Conservation (phyloP, 2,797 vertebrate genomes). For the Syngnathus rostellatus region DNA sequence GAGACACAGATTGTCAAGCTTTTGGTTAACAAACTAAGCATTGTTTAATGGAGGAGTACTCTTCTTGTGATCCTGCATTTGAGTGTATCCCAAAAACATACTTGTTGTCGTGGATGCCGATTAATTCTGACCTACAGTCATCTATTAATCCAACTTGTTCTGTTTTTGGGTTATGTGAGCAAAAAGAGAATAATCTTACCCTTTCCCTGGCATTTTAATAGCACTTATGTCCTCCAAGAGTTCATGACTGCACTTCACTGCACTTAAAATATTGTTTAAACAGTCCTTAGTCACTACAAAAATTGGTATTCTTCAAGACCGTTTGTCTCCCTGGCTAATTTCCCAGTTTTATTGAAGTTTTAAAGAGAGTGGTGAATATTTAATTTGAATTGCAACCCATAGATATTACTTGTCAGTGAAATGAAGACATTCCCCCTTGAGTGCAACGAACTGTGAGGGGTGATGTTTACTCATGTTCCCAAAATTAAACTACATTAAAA, state of each 20-base stretch:
- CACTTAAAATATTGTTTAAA: not conserved
- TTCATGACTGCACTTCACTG: not conserved
- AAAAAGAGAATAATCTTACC: slow-evolving; percentile 5
- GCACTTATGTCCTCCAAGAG: slow-evolving; percentile 10
- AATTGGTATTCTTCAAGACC: not conserved
- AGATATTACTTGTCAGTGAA: slow-evolving; percentile 19
- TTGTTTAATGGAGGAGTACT: not conserved
- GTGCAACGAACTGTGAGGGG: slow-evolving; percentile 11
- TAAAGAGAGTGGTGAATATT: slow-evolving; percentile 18
- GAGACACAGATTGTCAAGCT: not conserved
- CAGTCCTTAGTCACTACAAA: not conserved
- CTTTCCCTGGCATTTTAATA: slow-evolving; percentile 7
- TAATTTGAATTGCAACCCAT: not conserved
- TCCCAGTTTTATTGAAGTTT: slow-evolving; percentile 13
- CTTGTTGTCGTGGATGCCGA: slow-evolving; percentile 19
- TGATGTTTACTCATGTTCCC: slow-evolving; percentile 20
- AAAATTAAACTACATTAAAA: slow-evolving; percentile 18
- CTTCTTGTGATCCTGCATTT: not conserved
- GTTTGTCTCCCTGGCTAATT: slow-evolving; percentile 10
- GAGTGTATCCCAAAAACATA: slow-evolving; percentile 1
- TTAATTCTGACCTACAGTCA: slow-evolving; percentile 43
- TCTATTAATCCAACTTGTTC: slow-evolving; percentile 40
- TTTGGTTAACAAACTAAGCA: not conserved
- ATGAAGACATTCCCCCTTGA: slow-evolving; percentile 26
- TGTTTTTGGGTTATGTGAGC: slow-evolving; percentile 16